Conservation (phyloP, 2,888 invertebrate genomes). For the Philaethria dido region DNA sequence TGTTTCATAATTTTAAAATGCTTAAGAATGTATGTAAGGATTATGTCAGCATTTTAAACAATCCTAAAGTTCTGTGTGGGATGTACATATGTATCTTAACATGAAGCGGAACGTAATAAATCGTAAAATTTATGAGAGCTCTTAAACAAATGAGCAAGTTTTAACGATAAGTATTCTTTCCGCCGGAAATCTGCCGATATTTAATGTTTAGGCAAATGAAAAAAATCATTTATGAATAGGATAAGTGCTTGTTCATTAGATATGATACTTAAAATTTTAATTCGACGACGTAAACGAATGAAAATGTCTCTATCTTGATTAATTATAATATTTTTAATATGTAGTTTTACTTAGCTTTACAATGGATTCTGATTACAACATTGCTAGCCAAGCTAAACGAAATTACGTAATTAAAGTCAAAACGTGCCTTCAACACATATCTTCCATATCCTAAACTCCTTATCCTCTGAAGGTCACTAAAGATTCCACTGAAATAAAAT, state of each 20-base stretch:
- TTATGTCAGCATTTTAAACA: slow-evolving; percentile 15
- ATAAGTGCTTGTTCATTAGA: neutral
- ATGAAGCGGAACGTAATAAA: slow-evolving; percentile 21
- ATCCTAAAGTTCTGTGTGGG: slow-evolving; percentile 15
- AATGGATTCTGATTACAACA: too few species aligned
- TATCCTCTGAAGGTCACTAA: too few species aligned
- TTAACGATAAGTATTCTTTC: slow-evolving; percentile 29
- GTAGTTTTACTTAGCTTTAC: too few species aligned
- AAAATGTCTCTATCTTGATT: too few species aligned
- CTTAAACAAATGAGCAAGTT: slow-evolving; percentile 30
- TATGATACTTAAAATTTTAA: neutral
- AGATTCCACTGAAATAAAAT: too few species aligned
- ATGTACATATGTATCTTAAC: slow-evolving; percentile 9
- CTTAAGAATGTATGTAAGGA: neutral
- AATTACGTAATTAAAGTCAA: too few species aligned
- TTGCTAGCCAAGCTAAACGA: too few species aligned
- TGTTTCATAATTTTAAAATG: neutral
- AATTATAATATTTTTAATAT: too few species aligned
- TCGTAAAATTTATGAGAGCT: slow-evolving; percentile 28
- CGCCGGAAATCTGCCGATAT: slow-evolving; percentile 26
- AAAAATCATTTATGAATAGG: neutral
- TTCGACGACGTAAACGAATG: neutral
- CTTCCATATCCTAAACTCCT: too few species aligned
- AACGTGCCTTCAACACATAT: too few species aligned
- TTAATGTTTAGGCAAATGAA: neutral